Evolutionary conservation across 2,888 invertebrate genomes (phyloP), one percentile per base, ranked within the genome.

Genomic region (Baronia brevicornis): DNA sequence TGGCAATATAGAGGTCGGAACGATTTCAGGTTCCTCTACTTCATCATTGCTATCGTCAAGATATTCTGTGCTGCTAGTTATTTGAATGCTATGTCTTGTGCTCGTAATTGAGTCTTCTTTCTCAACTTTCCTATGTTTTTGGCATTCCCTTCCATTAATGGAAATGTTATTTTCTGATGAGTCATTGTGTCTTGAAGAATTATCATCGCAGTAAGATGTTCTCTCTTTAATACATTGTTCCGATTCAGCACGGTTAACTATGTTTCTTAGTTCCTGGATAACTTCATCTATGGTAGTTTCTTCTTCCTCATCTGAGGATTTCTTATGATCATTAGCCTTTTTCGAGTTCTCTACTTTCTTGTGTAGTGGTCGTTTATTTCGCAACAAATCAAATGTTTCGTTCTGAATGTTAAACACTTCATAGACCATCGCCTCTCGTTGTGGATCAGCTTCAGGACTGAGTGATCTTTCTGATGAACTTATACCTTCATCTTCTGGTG

Each of bases 231-330:
- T 72, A 35, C 85, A 85, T 32, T 86, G 84, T 66, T 91, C 89
- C 0, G 91, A 90, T 69, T 94, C 93, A 1, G 93, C 94, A 51
- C 94, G 92, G 57, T 92, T 94, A 1, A 94, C 93, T 40, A 95
- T 94, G 51, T 93, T 94, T 43, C 91, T 87, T 18, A 95, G 69
- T 63, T 94, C 94, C 66, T 93, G 93, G 54, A 95, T 94, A 1
- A 94, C 94, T 70, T 94, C 94, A 51, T 94, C 94, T 40, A 95
- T 94, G 2, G 94, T 94, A 0, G 93, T 91, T 69, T 93, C 92
- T 34, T 90, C 90, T 57, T 91, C 91, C 44, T 90, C 90, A 23
- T 89, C 88, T 3, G 80, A 82, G 20, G 75, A 72, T 51, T 75
- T 82, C 33, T 74, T 79, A 36, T 67, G 48, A 17, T 60, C 57